These are phyloP conservation scores for Psittacara wagleri DNA, from an alignment of 2,113 vertebrate species.

Conservation along the genomic window DNA sequence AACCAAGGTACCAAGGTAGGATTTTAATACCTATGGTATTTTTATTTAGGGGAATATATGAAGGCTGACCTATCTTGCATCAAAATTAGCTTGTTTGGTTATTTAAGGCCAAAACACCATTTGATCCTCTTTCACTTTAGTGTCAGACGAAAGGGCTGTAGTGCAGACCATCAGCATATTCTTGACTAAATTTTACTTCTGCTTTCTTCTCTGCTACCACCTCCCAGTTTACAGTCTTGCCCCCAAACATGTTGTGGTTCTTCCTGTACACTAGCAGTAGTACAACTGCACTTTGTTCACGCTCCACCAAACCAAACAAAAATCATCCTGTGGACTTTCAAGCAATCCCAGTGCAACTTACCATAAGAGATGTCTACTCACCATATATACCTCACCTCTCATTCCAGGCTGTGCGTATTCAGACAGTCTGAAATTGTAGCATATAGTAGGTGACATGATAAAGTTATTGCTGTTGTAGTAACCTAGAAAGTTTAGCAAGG, in stretches of 20 bases:
- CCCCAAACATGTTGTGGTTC: neutral
- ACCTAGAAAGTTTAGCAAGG: neutral
- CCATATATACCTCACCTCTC: neutral
- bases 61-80: neutral
- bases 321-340: neutral
- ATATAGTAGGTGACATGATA: neutral
- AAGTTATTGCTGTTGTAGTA: neutral
- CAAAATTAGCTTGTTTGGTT: neutral
- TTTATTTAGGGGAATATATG: neutral
- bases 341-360: neutral
- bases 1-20: conserved; percentile 88
- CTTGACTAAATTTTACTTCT: neutral
- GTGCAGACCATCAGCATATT: neutral
- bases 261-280: neutral
- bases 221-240: neutral
- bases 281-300: neutral
- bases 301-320: neutral
- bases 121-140: neutral
- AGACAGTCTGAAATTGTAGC: neutral
- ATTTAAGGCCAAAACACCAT: neutral
- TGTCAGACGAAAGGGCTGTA: neutral
- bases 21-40: neutral
- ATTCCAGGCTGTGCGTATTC: neutral
- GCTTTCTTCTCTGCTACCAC: neutral
- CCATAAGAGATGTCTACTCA: neutral